Conservation (phyloP, 92 coral and sea anemone genomes). For the Phenganax stokvisi region DNA sequence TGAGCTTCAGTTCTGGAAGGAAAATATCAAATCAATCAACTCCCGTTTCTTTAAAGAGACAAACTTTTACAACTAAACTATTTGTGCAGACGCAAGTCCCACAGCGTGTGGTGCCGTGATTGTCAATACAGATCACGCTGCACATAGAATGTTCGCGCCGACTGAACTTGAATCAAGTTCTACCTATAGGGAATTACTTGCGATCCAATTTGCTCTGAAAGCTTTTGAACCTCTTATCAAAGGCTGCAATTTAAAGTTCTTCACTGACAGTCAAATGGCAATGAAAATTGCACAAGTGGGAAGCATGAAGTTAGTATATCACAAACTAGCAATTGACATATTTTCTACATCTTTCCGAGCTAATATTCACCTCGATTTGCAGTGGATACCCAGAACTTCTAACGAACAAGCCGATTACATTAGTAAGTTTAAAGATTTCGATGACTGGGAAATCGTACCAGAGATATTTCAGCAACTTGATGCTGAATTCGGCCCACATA, state of each 20-base stretch:
- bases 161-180: constrained; percentile 17
- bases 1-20: constrained; percentile 8
- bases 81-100: constrained; percentile 24
- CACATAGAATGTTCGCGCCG: constrained; percentile 13
- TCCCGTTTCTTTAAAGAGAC: background rate
- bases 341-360: background rate
- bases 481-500: constrained; percentile 30
- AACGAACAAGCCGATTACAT: constrained; percentile 36
- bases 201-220: constrained; percentile 1
- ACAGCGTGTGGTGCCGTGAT: constrained; percentile 19
- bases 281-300: constrained; percentile 19
- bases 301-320: constrained; percentile 17
- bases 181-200: constrained; percentile 13
- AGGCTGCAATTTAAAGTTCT: constrained; percentile 8
- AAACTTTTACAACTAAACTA: background rate
- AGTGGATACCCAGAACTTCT: constrained; percentile 32
- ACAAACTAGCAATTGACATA: constrained; percentile 8
- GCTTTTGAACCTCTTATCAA: constrained; percentile 22
- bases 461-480: constrained; percentile 25
- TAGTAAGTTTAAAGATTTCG: constrained; percentile 26
- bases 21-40: background rate
- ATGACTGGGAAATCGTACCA: constrained; percentile 19
- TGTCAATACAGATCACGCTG: background rate
- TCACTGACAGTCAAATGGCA: constrained; percentile 39
- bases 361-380: constrained; percentile 14